Conservation (phyloP, 2,113 vertebrate species). For the Zeus faber region DNA sequence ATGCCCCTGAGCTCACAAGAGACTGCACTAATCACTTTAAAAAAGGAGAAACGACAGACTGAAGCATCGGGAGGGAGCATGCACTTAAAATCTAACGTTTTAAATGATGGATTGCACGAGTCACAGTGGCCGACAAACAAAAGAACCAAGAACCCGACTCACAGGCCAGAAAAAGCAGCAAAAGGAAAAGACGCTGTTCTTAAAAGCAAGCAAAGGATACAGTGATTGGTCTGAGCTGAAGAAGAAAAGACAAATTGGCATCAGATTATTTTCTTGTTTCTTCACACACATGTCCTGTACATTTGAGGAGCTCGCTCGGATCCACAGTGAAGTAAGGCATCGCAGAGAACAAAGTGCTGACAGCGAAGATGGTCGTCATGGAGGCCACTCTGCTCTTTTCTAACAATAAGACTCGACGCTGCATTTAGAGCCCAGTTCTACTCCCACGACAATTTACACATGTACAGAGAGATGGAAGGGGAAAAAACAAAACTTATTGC, state of each 20-base stretch:
- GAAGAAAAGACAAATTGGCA: conserved; percentile 29
- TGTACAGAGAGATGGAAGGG: conserved; percentile 44
- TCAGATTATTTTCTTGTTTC: conserved; percentile 25
- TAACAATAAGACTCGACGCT: conserved; percentile 25
- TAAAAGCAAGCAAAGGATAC: conserved; percentile 18
- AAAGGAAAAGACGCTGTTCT: not conserved
- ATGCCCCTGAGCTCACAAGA: conserved; percentile 14
- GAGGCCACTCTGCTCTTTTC: conserved; percentile 22
- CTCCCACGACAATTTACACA: conserved; percentile 58
- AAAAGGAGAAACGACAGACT: not conserved
- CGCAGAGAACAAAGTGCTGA: conserved; percentile 40
- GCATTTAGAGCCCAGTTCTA: conserved; percentile 59
- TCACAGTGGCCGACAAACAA: conserved; percentile 13
- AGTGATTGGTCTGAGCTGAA: conserved; percentile 45
- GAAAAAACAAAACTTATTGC: no score
- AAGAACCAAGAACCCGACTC: no score
- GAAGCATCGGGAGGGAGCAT: conserved; percentile 23
- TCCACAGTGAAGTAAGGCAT: conserved; percentile 57
- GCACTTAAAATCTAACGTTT: conserved; percentile 27
- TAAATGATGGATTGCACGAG: conserved; percentile 36
- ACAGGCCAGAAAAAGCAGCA: conserved; percentile 12
- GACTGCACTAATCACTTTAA: conserved; percentile 20
- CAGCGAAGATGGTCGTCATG: conserved; percentile 30
- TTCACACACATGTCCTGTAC: no score
- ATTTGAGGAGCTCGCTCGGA: conserved; percentile 26